phyloP scores from a whole-genome alignment of 2,888 invertebrate species.

The Drosophila subsilvestris region DNA sequence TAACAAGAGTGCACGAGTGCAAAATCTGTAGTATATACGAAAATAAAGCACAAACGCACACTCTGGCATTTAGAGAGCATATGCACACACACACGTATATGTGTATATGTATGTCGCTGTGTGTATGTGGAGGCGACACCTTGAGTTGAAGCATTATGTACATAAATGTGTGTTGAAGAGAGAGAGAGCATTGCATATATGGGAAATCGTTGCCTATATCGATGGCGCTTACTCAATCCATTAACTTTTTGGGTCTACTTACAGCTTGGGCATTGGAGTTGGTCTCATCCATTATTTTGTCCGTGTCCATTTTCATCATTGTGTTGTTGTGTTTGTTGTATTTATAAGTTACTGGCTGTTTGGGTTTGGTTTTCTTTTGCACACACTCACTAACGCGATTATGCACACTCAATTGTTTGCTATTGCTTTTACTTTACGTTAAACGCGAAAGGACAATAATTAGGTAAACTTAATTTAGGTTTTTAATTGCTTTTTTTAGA shows the following conservation, averaged over 20 bases:
- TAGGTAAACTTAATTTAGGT: background rate
- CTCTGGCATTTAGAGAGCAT: constrained; percentile 1
- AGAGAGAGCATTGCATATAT: constrained; percentile 6
- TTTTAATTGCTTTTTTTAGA: constrained; percentile 18
- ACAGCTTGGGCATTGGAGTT: constrained; percentile 88
- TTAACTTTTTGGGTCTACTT: constrained; percentile 58
- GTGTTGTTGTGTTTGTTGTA: constrained; percentile 63
- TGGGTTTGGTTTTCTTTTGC: constrained; percentile 37
- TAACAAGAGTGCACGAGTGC: constrained; percentile 73
- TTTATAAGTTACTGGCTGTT: constrained; percentile 55
- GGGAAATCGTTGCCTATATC: background rate
- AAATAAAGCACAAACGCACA: constrained; percentile 60
- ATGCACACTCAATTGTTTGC: constrained; percentile 13
- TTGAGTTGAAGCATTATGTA: constrained; percentile 61
- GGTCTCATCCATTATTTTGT: constrained; percentile 93
- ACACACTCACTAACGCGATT: constrained; percentile 42
- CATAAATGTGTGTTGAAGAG: constrained; percentile 7
- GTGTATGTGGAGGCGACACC: constrained; percentile 57
- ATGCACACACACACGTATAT: constrained; percentile 9
- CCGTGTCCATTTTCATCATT: constrained; percentile 95
- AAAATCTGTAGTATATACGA: constrained; percentile 63
- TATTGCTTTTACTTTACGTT: background rate
- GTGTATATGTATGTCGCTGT: constrained; percentile 34
- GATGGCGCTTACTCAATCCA: constrained; percentile 20
- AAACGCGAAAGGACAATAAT: constrained; percentile 13